Conservation (phyloP, 2,888 invertebrate genomes). For the Gortyna flavago region DNA sequence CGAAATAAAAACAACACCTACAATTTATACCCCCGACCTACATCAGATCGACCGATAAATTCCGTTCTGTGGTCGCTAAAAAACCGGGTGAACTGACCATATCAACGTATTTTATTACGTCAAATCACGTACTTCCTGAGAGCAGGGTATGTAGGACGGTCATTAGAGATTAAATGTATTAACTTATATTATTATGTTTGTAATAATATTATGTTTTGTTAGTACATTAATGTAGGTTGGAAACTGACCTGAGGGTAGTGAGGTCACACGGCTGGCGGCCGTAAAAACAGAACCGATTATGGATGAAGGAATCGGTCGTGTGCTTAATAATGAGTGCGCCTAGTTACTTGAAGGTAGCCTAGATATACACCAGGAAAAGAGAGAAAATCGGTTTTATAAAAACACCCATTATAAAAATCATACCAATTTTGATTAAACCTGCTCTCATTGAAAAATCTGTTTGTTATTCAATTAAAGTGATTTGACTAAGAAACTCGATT, state of each 20-base stretch:
- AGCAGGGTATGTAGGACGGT: conserved; percentile 46
- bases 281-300: conserved; percentile 64
- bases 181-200: conserved; percentile 39
- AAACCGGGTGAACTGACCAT: conserved; percentile 48
- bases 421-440: neutral
- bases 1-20: conserved; percentile 67
- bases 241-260: conserved; percentile 50
- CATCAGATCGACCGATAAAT: conserved; percentile 46
- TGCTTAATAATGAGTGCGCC: conserved; percentile 30
- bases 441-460: neutral
- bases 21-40: conserved; percentile 74
- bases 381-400: neutral
- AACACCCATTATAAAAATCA: neutral
- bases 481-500: conserved; percentile 7
- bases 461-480: neutral
- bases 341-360: conserved; percentile 25
- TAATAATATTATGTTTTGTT: conserved; percentile 47
- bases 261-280: conserved; percentile 54
- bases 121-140: conserved; percentile 74
- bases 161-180: conserved; percentile 52
- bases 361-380: conserved; percentile 3
- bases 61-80: conserved; percentile 51
- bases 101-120: conserved; percentile 73
- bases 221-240: conserved; percentile 51
- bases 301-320: conserved; percentile 25